Conservation (phyloP, 2,113 vertebrate species). For the Pagrus major region DNA sequence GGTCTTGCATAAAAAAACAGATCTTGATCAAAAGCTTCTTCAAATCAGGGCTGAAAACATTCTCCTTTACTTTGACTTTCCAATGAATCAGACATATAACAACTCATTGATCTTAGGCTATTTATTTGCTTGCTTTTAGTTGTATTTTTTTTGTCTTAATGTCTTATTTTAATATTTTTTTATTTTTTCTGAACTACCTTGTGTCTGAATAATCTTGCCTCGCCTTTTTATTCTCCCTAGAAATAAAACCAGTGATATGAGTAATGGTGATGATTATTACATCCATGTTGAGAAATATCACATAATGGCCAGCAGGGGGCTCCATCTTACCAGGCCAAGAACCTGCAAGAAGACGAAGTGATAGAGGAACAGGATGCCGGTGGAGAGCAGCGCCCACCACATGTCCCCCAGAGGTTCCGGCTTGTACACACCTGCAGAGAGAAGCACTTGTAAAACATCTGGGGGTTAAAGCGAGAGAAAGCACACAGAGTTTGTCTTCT, state of each 20-base stretch:
- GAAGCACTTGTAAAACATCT: not conserved
- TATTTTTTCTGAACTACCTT: too few species aligned
- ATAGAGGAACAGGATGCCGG: constrained; percentile 97
- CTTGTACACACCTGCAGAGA: constrained; percentile 91
- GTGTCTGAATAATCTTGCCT: too few species aligned
- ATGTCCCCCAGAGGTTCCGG: constrained; percentile 94
- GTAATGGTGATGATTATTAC: not conserved
- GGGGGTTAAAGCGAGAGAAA: not conserved
- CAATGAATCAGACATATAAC: too few species aligned
- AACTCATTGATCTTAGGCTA: too few species aligned
- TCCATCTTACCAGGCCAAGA: constrained; percentile 93
- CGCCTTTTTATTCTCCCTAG: not conserved
- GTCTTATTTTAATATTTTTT: too few species aligned
- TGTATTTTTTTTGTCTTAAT: too few species aligned
- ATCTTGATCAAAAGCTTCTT: too few species aligned
- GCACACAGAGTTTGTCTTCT: not conserved
- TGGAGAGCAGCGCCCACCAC: constrained; percentile 95
- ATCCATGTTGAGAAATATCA: not conserved
- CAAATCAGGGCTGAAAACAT: too few species aligned
- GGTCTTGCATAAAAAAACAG: not conserved
- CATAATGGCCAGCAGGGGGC: constrained; percentile 69
- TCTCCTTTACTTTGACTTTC: too few species aligned
- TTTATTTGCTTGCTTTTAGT: too few species aligned
- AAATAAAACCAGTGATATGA: not conserved
- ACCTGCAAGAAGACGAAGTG: constrained; percentile 94